Evolutionary conservation across 2,888 invertebrate species (phyloP).

Genomic region (Balanococcus diminutus): DNA sequence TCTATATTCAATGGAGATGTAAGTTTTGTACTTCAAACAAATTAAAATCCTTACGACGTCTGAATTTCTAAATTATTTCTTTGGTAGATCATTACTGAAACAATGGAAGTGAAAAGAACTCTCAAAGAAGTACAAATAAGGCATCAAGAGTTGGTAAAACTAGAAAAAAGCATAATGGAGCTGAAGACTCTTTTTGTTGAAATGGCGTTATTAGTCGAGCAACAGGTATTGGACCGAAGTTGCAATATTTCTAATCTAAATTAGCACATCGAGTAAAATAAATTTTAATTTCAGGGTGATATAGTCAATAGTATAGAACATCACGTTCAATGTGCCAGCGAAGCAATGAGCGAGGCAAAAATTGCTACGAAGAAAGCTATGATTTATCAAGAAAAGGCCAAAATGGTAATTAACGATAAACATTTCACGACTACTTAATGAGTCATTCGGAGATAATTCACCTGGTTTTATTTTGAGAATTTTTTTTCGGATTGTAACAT

Average conservation of each 20-base stretch:
- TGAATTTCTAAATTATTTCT: background rate
- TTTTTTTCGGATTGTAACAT: too few species aligned
- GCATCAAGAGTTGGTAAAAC: constrained; percentile 79
- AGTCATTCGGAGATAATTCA: too few species aligned
- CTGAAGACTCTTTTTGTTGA: constrained; percentile 82
- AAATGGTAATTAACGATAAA: constrained; percentile 63
- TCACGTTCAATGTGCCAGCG: constrained; percentile 67
- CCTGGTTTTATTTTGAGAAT: too few species aligned
- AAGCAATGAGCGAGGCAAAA: constrained; percentile 67
- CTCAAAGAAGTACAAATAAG: constrained; percentile 82
- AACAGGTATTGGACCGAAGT: constrained; percentile 64
- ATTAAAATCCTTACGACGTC: background rate
- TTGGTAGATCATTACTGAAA: constrained; percentile 77
- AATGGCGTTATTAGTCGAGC: constrained; percentile 79
- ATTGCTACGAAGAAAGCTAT: constrained; percentile 68
- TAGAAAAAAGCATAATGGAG: constrained; percentile 79
- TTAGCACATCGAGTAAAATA: background rate
- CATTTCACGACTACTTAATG: too few species aligned
- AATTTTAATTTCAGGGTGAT: constrained; percentile 64
- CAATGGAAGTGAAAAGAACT: constrained; percentile 73
- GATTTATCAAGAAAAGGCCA: constrained; percentile 67
- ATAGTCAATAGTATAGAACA: constrained; percentile 69
- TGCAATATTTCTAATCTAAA: too few species aligned
- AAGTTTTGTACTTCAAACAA: constrained; percentile 55
- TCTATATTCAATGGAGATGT: constrained; percentile 60